phyloP scores from a whole-genome alignment of 2,888 invertebrate species.

The Epistrophella euchroma region DNA sequence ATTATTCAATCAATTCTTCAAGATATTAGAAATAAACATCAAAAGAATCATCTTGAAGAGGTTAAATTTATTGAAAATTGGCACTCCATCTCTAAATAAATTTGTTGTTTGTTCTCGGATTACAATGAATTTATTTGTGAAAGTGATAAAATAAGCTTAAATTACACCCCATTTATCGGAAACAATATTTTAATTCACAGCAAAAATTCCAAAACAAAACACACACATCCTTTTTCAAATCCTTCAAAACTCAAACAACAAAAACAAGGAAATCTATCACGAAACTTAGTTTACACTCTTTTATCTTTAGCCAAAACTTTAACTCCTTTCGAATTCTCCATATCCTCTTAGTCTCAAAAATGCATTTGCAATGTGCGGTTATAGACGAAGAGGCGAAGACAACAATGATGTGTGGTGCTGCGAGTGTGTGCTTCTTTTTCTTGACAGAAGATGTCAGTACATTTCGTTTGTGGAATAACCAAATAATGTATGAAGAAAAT shows the following conservation, averaged over 20 bases:
- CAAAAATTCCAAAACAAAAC: not conserved
- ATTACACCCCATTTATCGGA: not conserved
- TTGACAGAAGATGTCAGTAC: constrained; percentile 60
- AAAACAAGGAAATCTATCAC: constrained; percentile 43
- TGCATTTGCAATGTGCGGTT: constrained; percentile 1
- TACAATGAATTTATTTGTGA: not conserved
- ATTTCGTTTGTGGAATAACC: constrained; percentile 60
- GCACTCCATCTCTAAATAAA: too few species aligned
- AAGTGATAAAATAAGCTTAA: not conserved
- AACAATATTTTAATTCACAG: not conserved
- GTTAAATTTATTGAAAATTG: too few species aligned
- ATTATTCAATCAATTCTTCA: too few species aligned
- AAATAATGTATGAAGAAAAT: constrained; percentile 49
- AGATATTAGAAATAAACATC: too few species aligned
- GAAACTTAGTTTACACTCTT: constrained; percentile 45
- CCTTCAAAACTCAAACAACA: constrained; percentile 13
- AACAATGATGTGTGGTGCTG: not conserved
- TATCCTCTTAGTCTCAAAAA: not conserved
- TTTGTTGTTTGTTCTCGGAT: not conserved
- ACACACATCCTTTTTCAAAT: not conserved
- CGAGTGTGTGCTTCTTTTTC: constrained; percentile 34
- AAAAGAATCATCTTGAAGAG: too few species aligned
- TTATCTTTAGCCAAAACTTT: not conserved
- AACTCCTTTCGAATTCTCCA: not conserved
- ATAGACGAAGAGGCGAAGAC: not conserved